These are phyloP conservation scores for Malurus alboscapulatus DNA, from an alignment of 2,113 vertebrate genomes.

Conservation along the genomic window DNA sequence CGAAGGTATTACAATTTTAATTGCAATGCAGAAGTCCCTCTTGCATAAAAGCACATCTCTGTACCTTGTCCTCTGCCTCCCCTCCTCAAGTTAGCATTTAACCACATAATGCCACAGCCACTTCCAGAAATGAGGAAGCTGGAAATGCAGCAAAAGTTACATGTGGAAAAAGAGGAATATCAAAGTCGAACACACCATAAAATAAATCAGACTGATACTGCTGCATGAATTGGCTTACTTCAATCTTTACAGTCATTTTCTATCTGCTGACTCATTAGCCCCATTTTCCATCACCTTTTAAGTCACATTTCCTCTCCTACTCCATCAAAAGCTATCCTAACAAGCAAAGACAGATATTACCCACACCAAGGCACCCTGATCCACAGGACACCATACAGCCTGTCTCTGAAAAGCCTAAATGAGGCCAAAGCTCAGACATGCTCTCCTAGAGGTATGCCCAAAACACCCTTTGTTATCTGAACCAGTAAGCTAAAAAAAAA, in stretches of 20 bases:
- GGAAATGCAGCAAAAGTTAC: neutral
- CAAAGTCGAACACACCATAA: neutral
- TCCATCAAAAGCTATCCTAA: neutral
- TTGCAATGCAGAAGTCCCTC: neutral
- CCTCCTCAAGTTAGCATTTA: neutral
- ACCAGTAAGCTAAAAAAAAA: neutral
- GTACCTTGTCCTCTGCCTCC: neutral
- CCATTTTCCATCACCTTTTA: neutral
- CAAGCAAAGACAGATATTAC: neutral
- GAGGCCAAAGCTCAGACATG: neutral
- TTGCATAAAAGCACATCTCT: neutral
- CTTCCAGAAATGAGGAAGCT: neutral
- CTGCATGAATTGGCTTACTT: neutral
- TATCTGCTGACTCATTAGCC: neutral
- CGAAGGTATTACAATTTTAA: neutral
- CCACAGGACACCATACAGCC: neutral
- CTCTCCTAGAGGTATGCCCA: fast-evolving
- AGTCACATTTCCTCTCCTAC: neutral
- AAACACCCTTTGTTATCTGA: neutral
- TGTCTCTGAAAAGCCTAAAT: neutral
- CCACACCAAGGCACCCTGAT: neutral
- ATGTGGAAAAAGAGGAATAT: neutral
- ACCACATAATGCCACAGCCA: neutral
- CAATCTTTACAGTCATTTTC: neutral
- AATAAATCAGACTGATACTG: neutral